Conservation (phyloP, 2,888 invertebrate species). For the Criorhina ranunculi region DNA sequence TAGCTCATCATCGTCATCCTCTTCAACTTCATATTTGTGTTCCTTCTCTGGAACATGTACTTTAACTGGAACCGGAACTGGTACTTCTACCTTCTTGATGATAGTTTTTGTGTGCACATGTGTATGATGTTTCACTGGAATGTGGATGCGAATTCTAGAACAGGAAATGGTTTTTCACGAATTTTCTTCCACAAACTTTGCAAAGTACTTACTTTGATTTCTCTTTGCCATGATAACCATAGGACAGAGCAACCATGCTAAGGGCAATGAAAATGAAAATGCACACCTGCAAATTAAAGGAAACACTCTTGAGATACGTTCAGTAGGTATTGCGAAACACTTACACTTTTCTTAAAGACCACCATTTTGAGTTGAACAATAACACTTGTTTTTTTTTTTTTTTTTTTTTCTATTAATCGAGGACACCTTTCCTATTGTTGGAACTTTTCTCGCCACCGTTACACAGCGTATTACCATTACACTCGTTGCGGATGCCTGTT, state of each 20-base stretch:
- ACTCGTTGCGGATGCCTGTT: conserved; percentile 64
- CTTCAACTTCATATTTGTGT: conserved; percentile 78
- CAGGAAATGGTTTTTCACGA: conserved; percentile 14
- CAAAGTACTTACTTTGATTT: conserved; percentile 82
- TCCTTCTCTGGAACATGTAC: conserved; percentile 79
- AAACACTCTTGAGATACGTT: not conserved
- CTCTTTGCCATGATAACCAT: conserved; percentile 82
- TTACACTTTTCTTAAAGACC: conserved; percentile 62
- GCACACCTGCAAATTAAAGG: conserved; percentile 72
- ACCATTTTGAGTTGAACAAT: conserved; percentile 30
- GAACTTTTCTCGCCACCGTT: conserved; percentile 69
- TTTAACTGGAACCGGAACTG: conserved; percentile 83
- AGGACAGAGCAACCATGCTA: conserved; percentile 80
- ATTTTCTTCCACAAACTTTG: conserved; percentile 31
- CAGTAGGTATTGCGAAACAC: conserved; percentile 1
- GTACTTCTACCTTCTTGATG: conserved; percentile 84
- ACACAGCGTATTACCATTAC: conserved; percentile 67
- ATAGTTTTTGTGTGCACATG: conserved; percentile 84
- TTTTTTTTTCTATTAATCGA: conserved; percentile 41
- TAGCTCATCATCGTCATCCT: conserved; percentile 81
- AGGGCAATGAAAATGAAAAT: conserved; percentile 80
- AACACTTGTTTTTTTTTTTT: conserved; percentile 25
- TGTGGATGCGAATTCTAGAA: conserved; percentile 40
- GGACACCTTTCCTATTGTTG: conserved; percentile 50
- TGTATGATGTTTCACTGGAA: conserved; percentile 84